Base-by-base conservation (phyloP, 2,113 vertebrate species). In the Struthio camelus region DNA sequence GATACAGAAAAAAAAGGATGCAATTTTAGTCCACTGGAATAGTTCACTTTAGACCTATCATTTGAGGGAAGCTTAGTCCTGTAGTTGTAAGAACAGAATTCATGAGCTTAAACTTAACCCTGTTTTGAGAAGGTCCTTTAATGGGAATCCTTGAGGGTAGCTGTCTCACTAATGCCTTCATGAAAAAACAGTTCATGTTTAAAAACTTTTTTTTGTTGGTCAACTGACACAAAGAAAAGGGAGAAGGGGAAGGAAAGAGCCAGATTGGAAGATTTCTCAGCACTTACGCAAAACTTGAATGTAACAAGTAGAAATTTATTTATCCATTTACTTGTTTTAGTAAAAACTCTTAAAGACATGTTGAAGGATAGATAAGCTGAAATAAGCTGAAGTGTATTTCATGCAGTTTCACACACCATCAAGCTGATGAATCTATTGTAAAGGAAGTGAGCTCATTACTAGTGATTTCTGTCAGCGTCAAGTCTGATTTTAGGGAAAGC, bases 401-500 rank as follows among this genome's bases (percentile, higher is more conserved):
- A 36, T 62, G 24, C 10, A 50, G 87, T 86, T 81, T 90, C 67
- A 62, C 56, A 22, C 83, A 59, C 72, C 75, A 73, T 81, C 81
- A 61, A 71, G 40, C 64, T 87, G 69, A 90, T 79, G 30, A 76
- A n/a, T 71, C 38, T 34, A 50, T 93, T 94, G 88, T 71, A 87
- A 84, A 89, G 93, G 82, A 92, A 92, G 53, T 64, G 82, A 80
- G n/a, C 80, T 58, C 80, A 19, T 90, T 69, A 73, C 67, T 94
- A 87, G 73, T 61, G 86, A 87, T 69, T 86, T 69, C 86, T 93
- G 77, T 86, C 81, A 95, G 59, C 18, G 9, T 40, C 54, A 78
- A 88, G 50, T 75, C 83, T 91, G 56, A 32, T 46, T 94, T 94
- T 62, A 82, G 77, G 56, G 89, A 30, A 73, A 81, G 65, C 51